Conservation (phyloP, 2,113 vertebrate genomes). For the Alces alces region DNA sequence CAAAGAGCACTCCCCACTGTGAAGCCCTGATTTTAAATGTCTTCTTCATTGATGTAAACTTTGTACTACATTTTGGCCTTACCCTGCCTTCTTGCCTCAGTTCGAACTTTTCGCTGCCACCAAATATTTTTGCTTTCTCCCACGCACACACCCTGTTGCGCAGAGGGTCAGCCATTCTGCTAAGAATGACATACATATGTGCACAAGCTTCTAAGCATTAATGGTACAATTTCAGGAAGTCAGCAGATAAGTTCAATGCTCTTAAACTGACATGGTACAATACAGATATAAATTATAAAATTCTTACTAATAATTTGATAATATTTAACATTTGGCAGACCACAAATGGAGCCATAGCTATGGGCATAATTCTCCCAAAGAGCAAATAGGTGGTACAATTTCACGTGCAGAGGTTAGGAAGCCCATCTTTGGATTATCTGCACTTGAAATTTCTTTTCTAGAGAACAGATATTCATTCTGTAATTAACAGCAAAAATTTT, state of each 20-base stretch:
- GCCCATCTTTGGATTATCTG: not conserved
- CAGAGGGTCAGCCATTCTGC: not conserved
- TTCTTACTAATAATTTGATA: not conserved
- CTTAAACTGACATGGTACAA: not conserved
- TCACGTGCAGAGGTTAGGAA: not conserved
- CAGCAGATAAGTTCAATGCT: not conserved
- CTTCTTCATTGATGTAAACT: not conserved
- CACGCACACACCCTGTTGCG: not conserved
- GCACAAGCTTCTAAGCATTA: not conserved
- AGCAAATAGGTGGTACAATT: not conserved
- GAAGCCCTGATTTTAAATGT: not conserved
- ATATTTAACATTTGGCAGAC: not conserved
- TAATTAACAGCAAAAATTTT: not conserved
- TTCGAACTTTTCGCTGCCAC: not conserved
- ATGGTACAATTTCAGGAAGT: not conserved
- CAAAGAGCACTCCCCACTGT: not conserved
- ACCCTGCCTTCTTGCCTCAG: not conserved
- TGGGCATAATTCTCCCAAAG: not conserved
- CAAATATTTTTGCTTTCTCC: not conserved
- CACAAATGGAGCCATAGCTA: not conserved
- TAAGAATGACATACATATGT: not conserved
- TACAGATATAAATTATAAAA: not conserved
- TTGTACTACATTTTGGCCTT: not conserved
- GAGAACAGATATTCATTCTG: not conserved
- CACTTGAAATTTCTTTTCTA: not conserved